These are phyloP conservation scores for Venturia canescens DNA, from an alignment of 1,140 invertebrate genomes.

Conservation along the genomic window DNA sequence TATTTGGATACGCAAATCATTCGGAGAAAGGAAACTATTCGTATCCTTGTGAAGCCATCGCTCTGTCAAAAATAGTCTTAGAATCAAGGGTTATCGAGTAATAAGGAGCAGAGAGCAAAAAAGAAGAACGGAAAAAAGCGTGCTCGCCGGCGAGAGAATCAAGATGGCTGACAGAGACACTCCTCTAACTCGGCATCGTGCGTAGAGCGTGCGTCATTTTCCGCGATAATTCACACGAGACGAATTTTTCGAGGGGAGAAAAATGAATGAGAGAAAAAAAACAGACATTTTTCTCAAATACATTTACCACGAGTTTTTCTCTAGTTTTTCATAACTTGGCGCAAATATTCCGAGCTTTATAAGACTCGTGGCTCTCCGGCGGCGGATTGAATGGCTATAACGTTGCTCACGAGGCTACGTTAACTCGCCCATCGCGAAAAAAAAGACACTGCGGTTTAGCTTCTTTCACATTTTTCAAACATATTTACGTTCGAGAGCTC, in stretches of 20 bases:
- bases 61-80: neutral
- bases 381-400: conserved; percentile 63
- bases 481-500: neutral
- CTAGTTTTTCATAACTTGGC: neutral
- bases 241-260: conserved; percentile 1
- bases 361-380: conserved; percentile 33
- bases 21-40: neutral
- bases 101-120: neutral
- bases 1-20: neutral
- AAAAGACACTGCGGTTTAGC: neutral
- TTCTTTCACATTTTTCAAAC: conserved; percentile 20
- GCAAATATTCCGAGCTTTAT: neutral
- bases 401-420: conserved; percentile 51
- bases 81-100: neutral
- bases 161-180: conserved; percentile 67
- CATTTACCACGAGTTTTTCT: neutral
- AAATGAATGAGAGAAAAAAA: conserved; percentile 37
- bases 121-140: neutral
- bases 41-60: no score
- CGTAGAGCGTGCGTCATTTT: conserved; percentile 62
- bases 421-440: neutral
- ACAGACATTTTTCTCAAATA: neutral
- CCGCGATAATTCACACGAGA: neutral
- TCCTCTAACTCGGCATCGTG: conserved; percentile 55
- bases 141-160: conserved; percentile 61